Evolutionary conservation across 2,113 vertebrate species (phyloP).

Genomic region (Pleuronectes platessa): DNA sequence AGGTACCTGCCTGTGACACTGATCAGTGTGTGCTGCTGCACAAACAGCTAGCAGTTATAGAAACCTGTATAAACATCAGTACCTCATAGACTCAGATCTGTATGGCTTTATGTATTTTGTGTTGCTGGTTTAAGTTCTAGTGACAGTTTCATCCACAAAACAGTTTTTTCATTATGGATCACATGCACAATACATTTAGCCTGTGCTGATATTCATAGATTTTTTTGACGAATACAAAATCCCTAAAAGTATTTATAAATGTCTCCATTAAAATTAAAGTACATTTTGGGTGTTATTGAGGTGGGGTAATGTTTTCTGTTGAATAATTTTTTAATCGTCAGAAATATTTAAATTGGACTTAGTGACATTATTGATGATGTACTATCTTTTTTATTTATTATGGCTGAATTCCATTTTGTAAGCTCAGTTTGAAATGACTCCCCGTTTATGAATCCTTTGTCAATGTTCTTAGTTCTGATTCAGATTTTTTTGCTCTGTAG

Average conservation of each 20-base stretch:
- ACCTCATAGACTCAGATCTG: background rate
- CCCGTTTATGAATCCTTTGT: no score
- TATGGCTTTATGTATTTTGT: background rate
- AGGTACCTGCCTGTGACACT: slow-evolving; percentile 82
- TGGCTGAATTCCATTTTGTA: no score
- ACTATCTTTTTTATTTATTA: background rate
- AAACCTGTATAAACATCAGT: background rate
- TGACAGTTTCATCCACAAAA: background rate
- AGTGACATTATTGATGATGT: background rate
- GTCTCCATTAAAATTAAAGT: background rate
- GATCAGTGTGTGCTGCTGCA: background rate
- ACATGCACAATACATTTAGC: no score
- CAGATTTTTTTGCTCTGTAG: no score
- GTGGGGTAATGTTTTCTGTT: no score
- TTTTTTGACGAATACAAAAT: background rate
- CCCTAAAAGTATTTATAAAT: background rate
- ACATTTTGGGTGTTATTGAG: background rate
- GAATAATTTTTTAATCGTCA: background rate
- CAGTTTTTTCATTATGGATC: no score
- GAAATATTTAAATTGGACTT: no score
- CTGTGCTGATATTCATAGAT: background rate
- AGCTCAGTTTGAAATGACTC: no score
- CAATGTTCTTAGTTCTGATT: no score
- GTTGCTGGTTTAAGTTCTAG: background rate
- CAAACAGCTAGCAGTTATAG: background rate